Conservation (phyloP, 2,113 vertebrate genomes). For the Triplophysa siluroides region DNA sequence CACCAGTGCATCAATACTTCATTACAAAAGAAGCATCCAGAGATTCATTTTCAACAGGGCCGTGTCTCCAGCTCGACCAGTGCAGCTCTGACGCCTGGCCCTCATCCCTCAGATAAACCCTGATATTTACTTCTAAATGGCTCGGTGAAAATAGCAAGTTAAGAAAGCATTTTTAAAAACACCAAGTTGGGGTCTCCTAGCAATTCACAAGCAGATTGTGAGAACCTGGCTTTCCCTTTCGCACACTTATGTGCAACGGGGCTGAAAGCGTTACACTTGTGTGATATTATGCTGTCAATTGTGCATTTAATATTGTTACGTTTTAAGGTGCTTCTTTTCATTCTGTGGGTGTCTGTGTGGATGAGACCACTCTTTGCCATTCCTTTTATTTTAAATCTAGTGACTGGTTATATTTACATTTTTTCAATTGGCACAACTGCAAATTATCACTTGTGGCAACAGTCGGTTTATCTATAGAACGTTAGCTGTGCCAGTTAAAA, state of each 20-base stretch:
- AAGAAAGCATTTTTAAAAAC: no score
- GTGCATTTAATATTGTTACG: conserved; percentile 6
- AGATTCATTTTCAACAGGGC: conserved; percentile 38
- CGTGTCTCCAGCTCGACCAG: conserved; percentile 37
- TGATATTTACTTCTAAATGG: not conserved
- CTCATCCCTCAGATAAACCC: not conserved
- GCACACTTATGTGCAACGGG: conserved; percentile 15
- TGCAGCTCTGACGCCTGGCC: not conserved
- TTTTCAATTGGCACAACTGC: no score
- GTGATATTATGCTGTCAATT: conserved; percentile 14
- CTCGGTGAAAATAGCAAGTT: not conserved
- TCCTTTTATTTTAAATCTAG: no score
- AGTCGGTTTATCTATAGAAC: no score
- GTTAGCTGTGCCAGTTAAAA: no score
- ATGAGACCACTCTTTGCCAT: no score
- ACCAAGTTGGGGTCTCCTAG: no score
- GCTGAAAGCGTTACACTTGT: conserved; percentile 29
- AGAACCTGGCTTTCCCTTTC: no score
- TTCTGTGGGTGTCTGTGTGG: no score
- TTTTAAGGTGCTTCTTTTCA: not conserved
- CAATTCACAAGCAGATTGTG: no score
- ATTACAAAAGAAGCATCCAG: conserved; percentile 57
- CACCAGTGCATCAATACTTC: conserved; percentile 54
- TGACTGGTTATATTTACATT: no score
- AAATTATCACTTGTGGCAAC: no score